Evolutionary conservation across 2,888 invertebrate species (phyloP).

Genomic region (Acrocera orbiculus): DNA sequence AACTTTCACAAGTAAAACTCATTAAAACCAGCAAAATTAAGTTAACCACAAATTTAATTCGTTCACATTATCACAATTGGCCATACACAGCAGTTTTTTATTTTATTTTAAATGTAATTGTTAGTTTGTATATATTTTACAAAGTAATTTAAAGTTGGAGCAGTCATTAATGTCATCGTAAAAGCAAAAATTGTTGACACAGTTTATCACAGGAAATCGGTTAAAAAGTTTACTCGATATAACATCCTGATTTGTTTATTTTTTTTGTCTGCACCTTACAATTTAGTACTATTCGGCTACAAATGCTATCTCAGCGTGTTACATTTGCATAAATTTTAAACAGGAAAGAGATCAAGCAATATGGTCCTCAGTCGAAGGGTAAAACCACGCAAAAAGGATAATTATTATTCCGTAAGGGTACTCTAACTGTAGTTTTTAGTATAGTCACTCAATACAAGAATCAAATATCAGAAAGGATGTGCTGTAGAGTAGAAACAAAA

Average conservation of each 20-base stretch:
- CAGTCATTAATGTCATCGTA: too few species aligned
- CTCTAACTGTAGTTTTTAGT: neutral
- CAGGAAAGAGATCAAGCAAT: constrained; percentile 6
- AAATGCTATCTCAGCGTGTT: constrained; percentile 3
- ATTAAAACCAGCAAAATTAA: too few species aligned
- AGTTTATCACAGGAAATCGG: constrained; percentile 4
- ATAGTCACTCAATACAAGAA: too few species aligned
- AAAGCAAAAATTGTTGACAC: constrained; percentile 5
- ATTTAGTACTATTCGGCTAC: neutral
- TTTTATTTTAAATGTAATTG: too few species aligned
- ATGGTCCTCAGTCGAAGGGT: constrained; percentile 4
- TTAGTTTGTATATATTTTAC: too few species aligned
- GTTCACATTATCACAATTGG: too few species aligned
- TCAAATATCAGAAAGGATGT: neutral
- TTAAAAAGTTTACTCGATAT: constrained; percentile 2
- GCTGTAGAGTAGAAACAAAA: constrained; percentile 6
- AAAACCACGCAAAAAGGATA: constrained; percentile 4
- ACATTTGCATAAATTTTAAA: constrained; percentile 7
- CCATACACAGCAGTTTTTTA: too few species aligned
- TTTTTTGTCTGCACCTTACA: neutral
- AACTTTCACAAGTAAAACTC: too few species aligned
- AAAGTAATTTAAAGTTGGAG: too few species aligned
- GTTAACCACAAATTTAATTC: too few species aligned
- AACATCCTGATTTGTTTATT: constrained; percentile 1
- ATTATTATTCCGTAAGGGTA: constrained; percentile 6